These are phyloP conservation scores for Hozukius guyotensis DNA, from an alignment of 2,797 vertebrate genomes.

Conservation along the genomic window DNA sequence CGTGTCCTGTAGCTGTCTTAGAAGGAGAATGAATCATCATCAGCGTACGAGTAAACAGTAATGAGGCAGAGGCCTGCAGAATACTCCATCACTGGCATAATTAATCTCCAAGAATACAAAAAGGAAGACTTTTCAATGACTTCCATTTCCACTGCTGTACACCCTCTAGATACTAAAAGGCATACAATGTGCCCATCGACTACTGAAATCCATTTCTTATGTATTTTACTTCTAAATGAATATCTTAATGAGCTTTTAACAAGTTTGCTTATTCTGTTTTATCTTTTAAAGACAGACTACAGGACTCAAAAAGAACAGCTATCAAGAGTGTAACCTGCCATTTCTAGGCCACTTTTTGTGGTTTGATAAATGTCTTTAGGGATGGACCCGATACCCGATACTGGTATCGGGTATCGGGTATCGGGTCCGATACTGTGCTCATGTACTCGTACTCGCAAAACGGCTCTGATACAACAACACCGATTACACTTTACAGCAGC, in stretches of 20 bases:
- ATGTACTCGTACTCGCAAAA: no score
- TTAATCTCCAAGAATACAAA: constrained; percentile 20
- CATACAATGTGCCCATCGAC: neutral
- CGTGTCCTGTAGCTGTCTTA: constrained; percentile 15
- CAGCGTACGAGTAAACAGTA: constrained; percentile 13
- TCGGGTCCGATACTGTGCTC: no score
- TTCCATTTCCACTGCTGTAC: neutral
- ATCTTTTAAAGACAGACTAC: neutral
- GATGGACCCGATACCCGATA: no score
- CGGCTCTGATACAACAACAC: no score
- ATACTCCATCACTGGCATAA: constrained; percentile 26
- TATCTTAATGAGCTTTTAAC: neutral
- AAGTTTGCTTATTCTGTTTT: neutral
- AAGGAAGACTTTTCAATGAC: constrained; percentile 2
- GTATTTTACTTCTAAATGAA: neutral
- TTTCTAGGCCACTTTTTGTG: neutral
- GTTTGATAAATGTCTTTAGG: neutral
- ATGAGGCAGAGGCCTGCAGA: constrained; percentile 6
- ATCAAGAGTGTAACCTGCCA: neutral
- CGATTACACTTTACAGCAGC: no score
- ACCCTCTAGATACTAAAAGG: neutral
- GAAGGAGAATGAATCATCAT: constrained; percentile 37
- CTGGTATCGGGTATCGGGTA: no score
- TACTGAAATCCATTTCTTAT: neutral
- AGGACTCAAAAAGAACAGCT: neutral